phyloP scores from a whole-genome alignment of 2,888 invertebrate species.

The Agriotes lineatus region DNA sequence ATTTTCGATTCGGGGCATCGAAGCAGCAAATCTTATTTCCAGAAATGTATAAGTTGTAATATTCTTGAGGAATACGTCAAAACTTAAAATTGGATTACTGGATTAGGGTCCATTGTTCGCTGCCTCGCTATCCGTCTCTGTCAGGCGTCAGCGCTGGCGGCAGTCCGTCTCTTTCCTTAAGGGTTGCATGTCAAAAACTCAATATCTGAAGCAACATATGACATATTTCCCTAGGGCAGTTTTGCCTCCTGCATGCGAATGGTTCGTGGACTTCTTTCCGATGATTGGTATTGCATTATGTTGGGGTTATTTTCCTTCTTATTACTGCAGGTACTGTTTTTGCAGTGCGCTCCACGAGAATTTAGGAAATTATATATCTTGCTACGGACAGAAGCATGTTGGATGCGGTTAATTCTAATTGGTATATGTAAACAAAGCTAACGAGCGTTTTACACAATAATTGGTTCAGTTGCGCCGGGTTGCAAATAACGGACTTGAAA shows the following conservation, averaged over 20 bases:
- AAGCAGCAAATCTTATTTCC: conserved; percentile 26
- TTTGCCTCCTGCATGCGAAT: conserved; percentile 51
- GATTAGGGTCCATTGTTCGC: conserved; percentile 49
- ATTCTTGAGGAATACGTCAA: conserved; percentile 38
- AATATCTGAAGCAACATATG: conserved; percentile 53
- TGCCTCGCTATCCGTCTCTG: conserved; percentile 35
- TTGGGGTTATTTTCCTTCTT: conserved; percentile 15
- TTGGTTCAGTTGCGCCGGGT: too few relatives aligned
- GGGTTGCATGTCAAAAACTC: conserved; percentile 53
- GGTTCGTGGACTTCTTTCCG: conserved; percentile 38
- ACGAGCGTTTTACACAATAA: not conserved
- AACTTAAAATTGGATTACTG: conserved; percentile 52
- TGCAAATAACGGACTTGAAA: too few relatives aligned
- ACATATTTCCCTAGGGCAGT: conserved; percentile 53
- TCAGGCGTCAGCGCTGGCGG: conserved; percentile 13
- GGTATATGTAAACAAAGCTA: too few relatives aligned
- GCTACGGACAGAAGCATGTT: not conserved
- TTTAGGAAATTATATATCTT: not conserved
- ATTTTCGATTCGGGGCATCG: not conserved
- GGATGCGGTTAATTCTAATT: not conserved
- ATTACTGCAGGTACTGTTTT: not conserved
- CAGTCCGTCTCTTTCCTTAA: conserved; percentile 30
- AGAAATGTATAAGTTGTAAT: conserved; percentile 24
- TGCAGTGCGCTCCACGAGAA: not conserved
- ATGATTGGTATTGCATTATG: conserved; percentile 32